Evolutionary conservation across 2,113 vertebrate genomes (phyloP).

Genomic region (Aramus guarauna): DNA sequence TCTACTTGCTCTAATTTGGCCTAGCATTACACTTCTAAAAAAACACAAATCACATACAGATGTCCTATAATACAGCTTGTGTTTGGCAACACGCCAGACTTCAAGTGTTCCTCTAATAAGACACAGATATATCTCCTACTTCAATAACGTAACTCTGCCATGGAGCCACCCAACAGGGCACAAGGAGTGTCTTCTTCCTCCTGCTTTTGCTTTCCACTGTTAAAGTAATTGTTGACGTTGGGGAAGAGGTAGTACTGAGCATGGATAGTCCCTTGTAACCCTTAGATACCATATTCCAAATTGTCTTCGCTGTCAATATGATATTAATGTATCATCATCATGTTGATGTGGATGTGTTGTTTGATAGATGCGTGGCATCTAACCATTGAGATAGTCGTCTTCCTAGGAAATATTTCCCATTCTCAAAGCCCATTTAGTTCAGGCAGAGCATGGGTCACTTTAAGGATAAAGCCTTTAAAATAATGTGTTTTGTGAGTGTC

Average conservation of each 20-base stretch:
- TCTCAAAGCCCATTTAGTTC: not conserved
- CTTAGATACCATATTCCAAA: not conserved
- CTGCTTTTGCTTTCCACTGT: not conserved
- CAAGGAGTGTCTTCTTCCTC: rapidly evolving
- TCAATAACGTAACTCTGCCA: not conserved
- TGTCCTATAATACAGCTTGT: not conserved
- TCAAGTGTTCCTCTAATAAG: not conserved
- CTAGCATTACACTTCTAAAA: not conserved
- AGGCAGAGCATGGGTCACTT: not conserved
- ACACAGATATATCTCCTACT: not conserved
- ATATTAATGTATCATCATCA: not conserved
- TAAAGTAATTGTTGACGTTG: not conserved
- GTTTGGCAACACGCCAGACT: not conserved
- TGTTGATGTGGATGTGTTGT: not conserved
- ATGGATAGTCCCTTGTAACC: not conserved
- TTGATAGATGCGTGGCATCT: not conserved
- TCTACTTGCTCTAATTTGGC: not conserved
- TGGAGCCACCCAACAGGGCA: not conserved
- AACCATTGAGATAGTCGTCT: not conserved
- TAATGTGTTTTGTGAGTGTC: not conserved
- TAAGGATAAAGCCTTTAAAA: not conserved
- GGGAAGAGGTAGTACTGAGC: not conserved
- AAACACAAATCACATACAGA: not conserved
- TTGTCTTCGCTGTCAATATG: not conserved
- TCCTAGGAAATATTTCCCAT: not conserved